Evolutionary conservation across 2,797 vertebrate species (phyloP), one percentile per base, ranked within the genome.

Genomic region (Channa striata): DNA sequence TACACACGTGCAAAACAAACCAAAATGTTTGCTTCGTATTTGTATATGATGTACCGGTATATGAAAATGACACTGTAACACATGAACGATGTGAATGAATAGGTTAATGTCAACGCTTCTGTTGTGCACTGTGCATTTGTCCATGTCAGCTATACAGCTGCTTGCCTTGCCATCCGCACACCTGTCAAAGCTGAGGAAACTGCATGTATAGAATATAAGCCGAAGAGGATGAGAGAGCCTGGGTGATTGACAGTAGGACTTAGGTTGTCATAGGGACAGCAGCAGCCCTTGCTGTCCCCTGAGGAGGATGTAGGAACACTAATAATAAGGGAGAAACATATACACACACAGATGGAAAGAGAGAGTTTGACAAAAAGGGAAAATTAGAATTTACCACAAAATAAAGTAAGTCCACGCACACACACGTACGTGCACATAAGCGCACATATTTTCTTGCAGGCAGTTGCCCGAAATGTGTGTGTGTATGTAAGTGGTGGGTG

Each of bases 241-340:
- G 1, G 40, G 33, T 87, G 88, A 91, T 81, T 90, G 86, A 89
- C 88, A 84, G 72, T 46, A 80, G 54, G 54, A 74, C 84, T 68
- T 66, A 85, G 86, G 87, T 91, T 91, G 89, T 91, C 87, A 90
- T 90, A 85, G 89, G 89, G 89, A 91, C 86, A 88, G 81, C 71
- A 62, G 80, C 77, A 87, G 80, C 70, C 80, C 73, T 79, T 9
- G 11, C 77, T 74, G 86, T 88, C 82, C 83, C 84, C 80, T 46
- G 80, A 87, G 88, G 76, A 89, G 63, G 61, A 87, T 87, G 81
- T 57, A 62, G 78, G 87, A 89, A 81, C 72, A 81, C 68, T 84
- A 74, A 78, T 87, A 85, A 79, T 78, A 87, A 83, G 64, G 58
- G 59, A 78, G 30, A 81, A 72, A 74, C 8, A 78, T 36, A 72